Evolutionary conservation across 2,113 vertebrate genomes (phyloP), one percentile per base, ranked within the genome.

Genomic region (Marmota flaviventris): DNA sequence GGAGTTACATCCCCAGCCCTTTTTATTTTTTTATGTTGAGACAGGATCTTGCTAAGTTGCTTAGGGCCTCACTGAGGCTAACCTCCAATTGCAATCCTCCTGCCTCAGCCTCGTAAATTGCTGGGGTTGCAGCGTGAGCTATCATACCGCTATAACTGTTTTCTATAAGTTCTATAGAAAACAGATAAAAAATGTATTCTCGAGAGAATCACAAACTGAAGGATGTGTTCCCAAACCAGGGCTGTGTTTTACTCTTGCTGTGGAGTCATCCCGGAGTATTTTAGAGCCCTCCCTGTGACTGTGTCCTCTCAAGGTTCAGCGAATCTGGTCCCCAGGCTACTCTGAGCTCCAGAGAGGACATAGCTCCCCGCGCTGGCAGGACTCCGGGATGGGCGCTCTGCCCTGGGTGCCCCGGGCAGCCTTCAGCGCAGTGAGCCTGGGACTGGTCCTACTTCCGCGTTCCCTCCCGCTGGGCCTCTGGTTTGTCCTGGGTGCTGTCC

Each of bases 401-500:
- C 70, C 53, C 72, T 61, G 24, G 29, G 17, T 10, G 56, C 58
- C 37, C 2, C 1, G 72, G 29, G 24, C 2, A 24, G 29, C 7
- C 29, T 76, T 18, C 61, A 45, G 70, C 25, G 7, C 24, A 24
- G 61, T 27, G 7, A 10, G 61, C 61, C 61, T 25, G 61, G 22
- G 24, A 9, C 24, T 25, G 22, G 22, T 37, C 13, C 73, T 22
- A 25, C 72, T 14, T 14, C 73, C 29, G 25, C 72, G 1, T 0
- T 29, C 32, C 92, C 61, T 11, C 18, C 17, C 14, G 51, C 17
- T 45, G 17, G n/a, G 22, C 61, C 53, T n/a, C 42, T 1, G 5
- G 7, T 2, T 34, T 8, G n/a, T 9, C 72, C 34, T 4, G 83
- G 0, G 13, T 6, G 61, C 17, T 29, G 24, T 22, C 6, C 48